These are phyloP conservation scores for Portevinia maculata DNA, from an alignment of 2,888 invertebrate species.

Conservation along the genomic window DNA sequence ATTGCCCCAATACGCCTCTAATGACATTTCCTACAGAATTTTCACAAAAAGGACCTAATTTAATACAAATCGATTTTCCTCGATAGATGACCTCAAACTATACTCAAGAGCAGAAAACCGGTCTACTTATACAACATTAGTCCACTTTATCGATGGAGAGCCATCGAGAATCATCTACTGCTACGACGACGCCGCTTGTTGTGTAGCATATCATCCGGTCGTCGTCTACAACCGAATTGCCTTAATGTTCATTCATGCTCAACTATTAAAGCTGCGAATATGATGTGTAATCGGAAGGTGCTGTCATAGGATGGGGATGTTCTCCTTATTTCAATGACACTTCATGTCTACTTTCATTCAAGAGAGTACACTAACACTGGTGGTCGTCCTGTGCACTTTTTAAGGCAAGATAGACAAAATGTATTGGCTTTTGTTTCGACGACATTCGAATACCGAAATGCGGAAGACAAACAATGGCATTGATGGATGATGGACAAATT, in stretches of 20 bases:
- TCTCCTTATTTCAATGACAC: conserved; percentile 44
- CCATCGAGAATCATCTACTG: conserved; percentile 32
- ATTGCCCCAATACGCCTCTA: conserved; percentile 12
- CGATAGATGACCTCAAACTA: conserved; percentile 57
- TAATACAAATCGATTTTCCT: conserved; percentile 38
- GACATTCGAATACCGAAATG: conserved; percentile 8
- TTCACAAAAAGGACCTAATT: conserved; percentile 19
- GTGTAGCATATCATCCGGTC: not conserved
- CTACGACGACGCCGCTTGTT: conserved; percentile 3
- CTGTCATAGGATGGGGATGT: not conserved
- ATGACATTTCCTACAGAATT: conserved; percentile 2
- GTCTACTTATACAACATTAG: conserved; percentile 58
- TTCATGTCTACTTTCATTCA: conserved; percentile 44
- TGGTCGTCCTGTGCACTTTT: conserved; percentile 27
- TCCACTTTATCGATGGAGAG: conserved; percentile 42
- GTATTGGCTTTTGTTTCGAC: conserved; percentile 10
- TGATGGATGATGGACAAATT: conserved; percentile 50
- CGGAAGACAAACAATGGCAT: conserved; percentile 37
- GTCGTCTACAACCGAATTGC: conserved; percentile 55
- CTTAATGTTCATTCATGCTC: conserved; percentile 49
- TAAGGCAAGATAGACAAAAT: conserved; percentile 23
- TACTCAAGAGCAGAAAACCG: conserved; percentile 58
- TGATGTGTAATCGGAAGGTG: not conserved
- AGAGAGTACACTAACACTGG: conserved; percentile 22
- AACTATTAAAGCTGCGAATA: not conserved